Base-by-base conservation (phyloP, 2,797 vertebrate species). In the Pangasius mekongensis region DNA sequence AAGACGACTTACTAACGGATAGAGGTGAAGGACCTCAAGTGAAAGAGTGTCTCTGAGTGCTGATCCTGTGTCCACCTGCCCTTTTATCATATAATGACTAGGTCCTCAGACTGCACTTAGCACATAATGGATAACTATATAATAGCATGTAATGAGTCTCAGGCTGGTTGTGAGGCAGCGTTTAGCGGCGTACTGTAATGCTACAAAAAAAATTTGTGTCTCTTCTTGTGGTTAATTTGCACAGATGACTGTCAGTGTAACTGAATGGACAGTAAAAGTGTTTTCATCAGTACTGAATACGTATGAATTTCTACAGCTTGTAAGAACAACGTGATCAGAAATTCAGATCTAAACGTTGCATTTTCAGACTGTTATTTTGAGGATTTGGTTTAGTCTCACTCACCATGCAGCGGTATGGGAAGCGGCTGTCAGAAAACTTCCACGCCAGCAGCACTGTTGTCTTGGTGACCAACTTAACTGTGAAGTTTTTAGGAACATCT, bases 401-500 rank as follows among this genome's bases (percentile, higher is more conserved):
- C 93, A 98, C 98, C 94, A 96, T 98, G 95, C 98, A 99, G 88
- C 94, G 95, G 88, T 96, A 96, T 0, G 95, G 94, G 24, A 93
- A 94, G 39, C 92, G 94, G 90, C 96, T 97, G 90, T 98, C 97
- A 0, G 97, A 97, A 86, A 99, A 99, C 94, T 97, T 98, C 99
- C 99, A 99, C 89, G 97, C 96, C 81, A 99, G 93, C 76, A 98
- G 94, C 60, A 98, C 97, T 0, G 99, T 97, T 0, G 98, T 98
- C 95, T 99, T 99, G 91, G 97, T 99, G 82, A 97, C 96, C 97
- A 99, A 97, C 94, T 98, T 99, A 91, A 99, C 97, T 80, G 97
- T 99, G 93, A 99, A 99, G 95, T 99, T 99, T 95, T 99, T 99
- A 87, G 99, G 98, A 5, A 99, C 97, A 94, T 99, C 99, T 99